phyloP scores from a whole-genome alignment of 2,888 invertebrate species.

The Gasteruption jaculator region DNA sequence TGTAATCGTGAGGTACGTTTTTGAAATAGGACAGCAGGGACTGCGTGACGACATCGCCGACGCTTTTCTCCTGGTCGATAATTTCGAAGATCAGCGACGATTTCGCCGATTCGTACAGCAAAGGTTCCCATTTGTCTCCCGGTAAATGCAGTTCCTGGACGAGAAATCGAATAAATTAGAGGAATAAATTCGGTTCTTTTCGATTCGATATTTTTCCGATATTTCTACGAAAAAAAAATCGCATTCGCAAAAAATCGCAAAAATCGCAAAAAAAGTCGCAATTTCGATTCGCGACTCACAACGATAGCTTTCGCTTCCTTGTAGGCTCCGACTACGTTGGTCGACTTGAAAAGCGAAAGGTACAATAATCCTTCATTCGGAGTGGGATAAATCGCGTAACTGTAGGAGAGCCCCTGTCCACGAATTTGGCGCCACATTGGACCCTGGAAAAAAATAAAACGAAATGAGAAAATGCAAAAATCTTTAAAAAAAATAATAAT shows the following conservation, averaged over 20 bases:
- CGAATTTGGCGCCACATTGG: conserved; percentile 86
- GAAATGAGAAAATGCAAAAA: conserved; percentile 7
- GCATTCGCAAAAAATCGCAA: no score
- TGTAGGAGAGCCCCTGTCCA: conserved; percentile 81
- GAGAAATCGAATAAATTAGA: conserved; percentile 7
- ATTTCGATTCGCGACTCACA: no score
- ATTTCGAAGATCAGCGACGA: conserved; percentile 85
- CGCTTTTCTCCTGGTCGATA: conserved; percentile 75
- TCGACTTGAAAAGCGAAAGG: conserved; percentile 71
- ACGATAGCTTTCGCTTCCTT: conserved; percentile 71
- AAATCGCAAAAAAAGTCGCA: no score
- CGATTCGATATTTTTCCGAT: no score
- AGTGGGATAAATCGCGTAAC: conserved; percentile 64
- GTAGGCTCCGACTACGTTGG: conserved; percentile 76
- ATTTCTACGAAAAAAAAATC: no score
- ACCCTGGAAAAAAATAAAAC: conserved; percentile 56
- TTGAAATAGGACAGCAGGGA: conserved; percentile 72
- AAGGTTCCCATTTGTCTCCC: conserved; percentile 65
- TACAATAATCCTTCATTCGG: conserved; percentile 68
- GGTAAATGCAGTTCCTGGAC: conserved; percentile 61
- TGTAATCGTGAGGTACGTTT: conserved; percentile 63
- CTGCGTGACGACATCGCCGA: conserved; percentile 67
- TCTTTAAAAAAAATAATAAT: conserved; percentile 2
- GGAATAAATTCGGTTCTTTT: no score
- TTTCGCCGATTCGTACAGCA: conserved; percentile 76